Evolutionary conservation across 2,113 vertebrate species (phyloP), one percentile per base, ranked within the genome.

Genomic region (Romanogobio albipinnatus): DNA sequence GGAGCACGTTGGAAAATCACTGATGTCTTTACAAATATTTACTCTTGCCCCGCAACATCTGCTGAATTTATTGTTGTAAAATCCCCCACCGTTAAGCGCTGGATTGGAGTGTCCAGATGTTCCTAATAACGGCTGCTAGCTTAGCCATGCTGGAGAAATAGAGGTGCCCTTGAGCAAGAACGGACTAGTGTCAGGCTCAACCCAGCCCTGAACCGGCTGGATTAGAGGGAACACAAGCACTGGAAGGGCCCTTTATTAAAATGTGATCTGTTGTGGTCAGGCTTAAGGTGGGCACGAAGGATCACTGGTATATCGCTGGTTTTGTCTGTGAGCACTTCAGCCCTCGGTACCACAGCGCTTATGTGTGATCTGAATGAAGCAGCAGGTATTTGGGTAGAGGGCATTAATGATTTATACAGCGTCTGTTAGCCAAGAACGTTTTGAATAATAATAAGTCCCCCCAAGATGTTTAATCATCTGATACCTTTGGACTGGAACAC

Each of bases 341-440:
- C 64, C 33, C n/a, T 85, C 79, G 88, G 85, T 74, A 59, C 68
- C 71, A 89, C 85, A 92, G 89, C 90, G 91, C 24, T 78, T 85
- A 51, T 68, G 58, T 86, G 84, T 80, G 86, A 83, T 86, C 74
- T 56, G 79, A 75, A 88, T 87, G 86, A 82, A 85, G 70, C 84
- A 90, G 91, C 84, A 89, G 86, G 89, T 85, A 89, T 87, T 90
- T 88, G 88, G 88, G 89, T 87, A 84, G 89, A 91, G 86, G 88
- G 87, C 91, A 87, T 95, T 90, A 94, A 94, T 93, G 91, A 94
- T 94, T 94, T 91, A 95, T 92, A 84, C 64, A 68, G 87, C 92
- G 92, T 92, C 93, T 95, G 92, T 89, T 91, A 87, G 87, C 83
- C 74, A 85, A 74, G 58, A 84, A 89, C 84, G 58, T 90, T 91